These are phyloP conservation scores for Drosophila quadrilineata DNA, from an alignment of 1,140 invertebrate species.

Conservation along the genomic window DNA sequence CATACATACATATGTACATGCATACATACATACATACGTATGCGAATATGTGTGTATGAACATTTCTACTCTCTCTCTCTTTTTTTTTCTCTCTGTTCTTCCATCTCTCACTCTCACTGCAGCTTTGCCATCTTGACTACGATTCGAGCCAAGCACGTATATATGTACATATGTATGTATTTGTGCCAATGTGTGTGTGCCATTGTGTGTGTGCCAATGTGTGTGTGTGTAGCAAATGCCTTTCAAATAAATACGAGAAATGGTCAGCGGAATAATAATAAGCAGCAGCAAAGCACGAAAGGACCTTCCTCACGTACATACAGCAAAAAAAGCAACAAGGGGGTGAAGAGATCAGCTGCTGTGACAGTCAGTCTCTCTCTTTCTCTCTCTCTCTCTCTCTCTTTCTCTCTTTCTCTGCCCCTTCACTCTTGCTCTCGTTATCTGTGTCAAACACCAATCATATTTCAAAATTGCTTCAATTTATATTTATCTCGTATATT, in stretches of 20 bases:
- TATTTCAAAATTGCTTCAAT: too few relatives aligned
- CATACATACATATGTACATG: too few relatives aligned
- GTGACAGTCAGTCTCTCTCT: too few relatives aligned
- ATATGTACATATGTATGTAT: conserved; percentile 33
- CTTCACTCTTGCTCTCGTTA: not conserved
- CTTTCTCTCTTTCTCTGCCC: not conserved
- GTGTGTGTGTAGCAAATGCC: conserved; percentile 59
- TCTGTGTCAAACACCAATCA: too few relatives aligned
- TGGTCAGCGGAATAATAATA: conserved; percentile 78
- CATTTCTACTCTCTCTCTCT: not conserved
- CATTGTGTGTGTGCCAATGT: conserved; percentile 21
- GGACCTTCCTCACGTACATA: conserved; percentile 67
- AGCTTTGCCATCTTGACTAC: not conserved
- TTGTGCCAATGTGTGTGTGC: conserved; percentile 25
- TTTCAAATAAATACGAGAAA: conserved; percentile 80
- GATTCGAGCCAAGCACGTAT: conserved; percentile 20
- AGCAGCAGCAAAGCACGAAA: conserved; percentile 41
- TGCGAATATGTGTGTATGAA: too few relatives aligned
- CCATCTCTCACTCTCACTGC: not conserved
- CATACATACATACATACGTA: too few relatives aligned
- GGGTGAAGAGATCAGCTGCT: conserved; percentile 48
- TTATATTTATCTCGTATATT: too few relatives aligned
- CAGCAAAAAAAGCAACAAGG: conserved; percentile 1
- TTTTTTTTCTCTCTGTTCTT: not conserved
- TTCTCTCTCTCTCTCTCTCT: not conserved